Evolutionary conservation across 2,888 invertebrate genomes (phyloP), one percentile per base, ranked within the genome.

Genomic region (Nymphalis c-album): DNA sequence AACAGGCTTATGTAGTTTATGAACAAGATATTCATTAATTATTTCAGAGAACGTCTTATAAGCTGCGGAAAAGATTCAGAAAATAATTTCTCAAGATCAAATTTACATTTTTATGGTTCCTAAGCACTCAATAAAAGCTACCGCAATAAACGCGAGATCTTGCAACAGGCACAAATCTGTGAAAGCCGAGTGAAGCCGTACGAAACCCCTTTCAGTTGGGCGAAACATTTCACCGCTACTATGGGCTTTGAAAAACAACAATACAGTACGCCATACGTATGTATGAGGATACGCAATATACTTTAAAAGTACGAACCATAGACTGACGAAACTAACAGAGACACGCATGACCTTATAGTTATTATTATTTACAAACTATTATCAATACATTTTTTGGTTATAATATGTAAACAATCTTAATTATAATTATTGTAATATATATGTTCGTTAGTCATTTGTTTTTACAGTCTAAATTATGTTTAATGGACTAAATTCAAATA

Each of bases 181-280:
- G 79, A 80, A 83, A 75, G 81, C 81, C 78, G 75, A 77, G 78
- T 77, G 82, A 82, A 82, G 77, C 79, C 80, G 74, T 76, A 76
- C 76, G 74, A 80, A 80, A 83, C 80, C 85, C 88, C 82, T 88
- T 88, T 85, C 82, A 82, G 82, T 77, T 80, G 74, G 80, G 76
- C 77, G 80, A 84, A 85, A 82, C 80, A 79, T 81, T 80, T 82
- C 75, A 75, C 76, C 74, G 77, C 77, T 78, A 75, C 79, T 76
- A 75, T 71, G 77, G 82, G 85, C 88, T 89, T 90, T 89, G 86
- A 85, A 87, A 88, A 90, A 91, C 90, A 91, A 91, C 91, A 91
- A 91, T 91, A 88, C 86, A 85, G 83, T 86, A 78, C 82, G 78
- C 78, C 80, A 81, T 85, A 81, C 76, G 80, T 83, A 87, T 85